phyloP scores from a whole-genome alignment of 2,888 invertebrate genomes.

The Euzophera pinguis region DNA sequence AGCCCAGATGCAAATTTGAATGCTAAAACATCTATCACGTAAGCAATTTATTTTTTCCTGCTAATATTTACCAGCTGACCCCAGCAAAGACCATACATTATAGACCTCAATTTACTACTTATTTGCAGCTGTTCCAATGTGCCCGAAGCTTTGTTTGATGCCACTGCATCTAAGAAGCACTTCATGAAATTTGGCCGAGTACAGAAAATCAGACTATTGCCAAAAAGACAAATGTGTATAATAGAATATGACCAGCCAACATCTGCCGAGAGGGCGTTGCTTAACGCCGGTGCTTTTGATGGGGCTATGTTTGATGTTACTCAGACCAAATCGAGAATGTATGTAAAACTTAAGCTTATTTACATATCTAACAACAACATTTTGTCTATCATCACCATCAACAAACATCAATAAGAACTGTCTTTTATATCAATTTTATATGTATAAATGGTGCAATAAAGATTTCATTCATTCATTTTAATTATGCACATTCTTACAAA shows the following conservation, averaged over 20 bases:
- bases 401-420: no score
- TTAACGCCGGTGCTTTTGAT: constrained; percentile 81
- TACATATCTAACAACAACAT: no score
- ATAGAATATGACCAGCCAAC: constrained; percentile 84
- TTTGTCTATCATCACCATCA: no score
- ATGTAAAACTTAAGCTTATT: constrained; percentile 29
- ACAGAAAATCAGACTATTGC: constrained; percentile 81
- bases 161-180: constrained; percentile 81
- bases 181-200: constrained; percentile 87
- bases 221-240: constrained; percentile 82
- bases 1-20: constrained; percentile 48
- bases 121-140: constrained; percentile 81
- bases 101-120: constrained; percentile 8
- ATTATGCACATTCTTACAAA: no score
- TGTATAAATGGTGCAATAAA: no score
- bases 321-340: constrained; percentile 72
- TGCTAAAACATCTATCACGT: constrained; percentile 65
- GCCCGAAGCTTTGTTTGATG: constrained; percentile 82
- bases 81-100: neutral
- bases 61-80: neutral
- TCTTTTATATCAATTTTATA: no score
- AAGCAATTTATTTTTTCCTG: constrained; percentile 30
- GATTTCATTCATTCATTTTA: no score
- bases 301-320: constrained; percentile 81
- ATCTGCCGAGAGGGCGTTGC: constrained; percentile 79